These are phyloP conservation scores for Beroe ovata DNA, from an alignment of 37 sponge, comb jelly and placozoan species.

Conservation along the genomic window DNA sequence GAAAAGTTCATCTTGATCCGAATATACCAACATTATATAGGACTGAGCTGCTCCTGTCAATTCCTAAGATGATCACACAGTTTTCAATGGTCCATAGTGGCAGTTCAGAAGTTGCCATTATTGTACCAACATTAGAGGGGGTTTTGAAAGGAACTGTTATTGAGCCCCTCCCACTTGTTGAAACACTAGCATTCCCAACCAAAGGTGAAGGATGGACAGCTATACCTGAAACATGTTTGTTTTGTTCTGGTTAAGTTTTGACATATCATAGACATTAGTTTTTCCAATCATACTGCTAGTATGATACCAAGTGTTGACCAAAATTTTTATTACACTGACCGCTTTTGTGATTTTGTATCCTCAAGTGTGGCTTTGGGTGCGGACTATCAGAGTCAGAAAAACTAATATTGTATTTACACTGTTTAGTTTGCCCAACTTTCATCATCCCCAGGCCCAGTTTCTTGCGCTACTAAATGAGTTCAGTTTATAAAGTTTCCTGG, in stretches of 20 bases:
- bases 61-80: too few species aligned
- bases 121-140: neutral
- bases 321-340: constrained; percentile 8
- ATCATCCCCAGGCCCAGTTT: too few species aligned
- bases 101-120: too few species aligned
- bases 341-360: neutral
- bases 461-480: too few species aligned
- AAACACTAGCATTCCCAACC: constrained; percentile 27
- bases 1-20: too few species aligned
- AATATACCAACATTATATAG: too few species aligned
- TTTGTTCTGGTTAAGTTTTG: neutral
- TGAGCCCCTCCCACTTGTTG: neutral
- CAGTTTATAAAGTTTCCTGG: too few species aligned
- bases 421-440: neutral
- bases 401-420: constrained; percentile 5
- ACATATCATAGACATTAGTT: neutral
- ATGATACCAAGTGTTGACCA: neutral
- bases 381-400: constrained; percentile 35
- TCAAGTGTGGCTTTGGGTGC: neutral
- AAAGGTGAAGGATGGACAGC: constrained; percentile 11
- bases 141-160: constrained; percentile 13
- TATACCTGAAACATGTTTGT: neutral
- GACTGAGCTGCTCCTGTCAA: too few species aligned
- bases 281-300: neutral
- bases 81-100: too few species aligned